Evolutionary conservation across 64 coral and sea anemone genomes (phyloP).

Genomic region (Actinia equina): DNA sequence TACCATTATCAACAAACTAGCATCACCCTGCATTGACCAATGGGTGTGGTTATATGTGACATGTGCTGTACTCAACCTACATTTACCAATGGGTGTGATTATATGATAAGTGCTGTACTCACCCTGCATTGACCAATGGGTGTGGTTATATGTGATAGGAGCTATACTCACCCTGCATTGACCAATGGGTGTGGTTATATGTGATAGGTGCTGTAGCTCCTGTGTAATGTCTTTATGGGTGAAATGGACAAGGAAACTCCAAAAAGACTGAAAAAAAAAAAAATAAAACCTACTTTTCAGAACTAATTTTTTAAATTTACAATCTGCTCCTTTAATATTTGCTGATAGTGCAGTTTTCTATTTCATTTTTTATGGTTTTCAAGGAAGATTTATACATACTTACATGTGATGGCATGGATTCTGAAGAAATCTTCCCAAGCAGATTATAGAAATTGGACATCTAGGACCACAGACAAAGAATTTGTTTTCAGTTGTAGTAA

Average conservation of each 20-base stretch:
- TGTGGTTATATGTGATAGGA: too few relatives aligned
- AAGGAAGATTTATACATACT: neutral
- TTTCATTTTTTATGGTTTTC: neutral
- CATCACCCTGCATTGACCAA: too few relatives aligned
- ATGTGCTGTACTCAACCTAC: conserved; percentile 40
- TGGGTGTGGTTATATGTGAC: neutral
- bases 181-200: conserved; percentile 80
- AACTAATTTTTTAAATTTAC: neutral
- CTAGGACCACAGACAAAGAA: conserved; percentile 6
- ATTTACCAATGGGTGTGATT: conserved; percentile 41
- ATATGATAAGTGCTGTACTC: neutral
- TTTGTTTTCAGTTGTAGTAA: too few relatives aligned
- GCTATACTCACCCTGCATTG: conserved; percentile 63
- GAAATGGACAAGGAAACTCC: conserved; percentile 63
- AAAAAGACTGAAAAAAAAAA: conserved; percentile 71
- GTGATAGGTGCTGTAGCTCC: conserved; percentile 82
- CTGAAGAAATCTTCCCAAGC: conserved; percentile 73
- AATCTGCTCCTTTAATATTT: too few relatives aligned
- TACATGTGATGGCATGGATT: conserved; percentile 70
- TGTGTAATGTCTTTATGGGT: conserved; percentile 89
- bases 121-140: conserved; percentile 81
- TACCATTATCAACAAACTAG: too few relatives aligned
- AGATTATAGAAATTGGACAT: conserved; percentile 84
- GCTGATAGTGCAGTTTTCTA: neutral
- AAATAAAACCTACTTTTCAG: neutral